Evolutionary conservation across 2,797 vertebrate genomes (phyloP).

Genomic region (Hemibagrus guttatus): DNA sequence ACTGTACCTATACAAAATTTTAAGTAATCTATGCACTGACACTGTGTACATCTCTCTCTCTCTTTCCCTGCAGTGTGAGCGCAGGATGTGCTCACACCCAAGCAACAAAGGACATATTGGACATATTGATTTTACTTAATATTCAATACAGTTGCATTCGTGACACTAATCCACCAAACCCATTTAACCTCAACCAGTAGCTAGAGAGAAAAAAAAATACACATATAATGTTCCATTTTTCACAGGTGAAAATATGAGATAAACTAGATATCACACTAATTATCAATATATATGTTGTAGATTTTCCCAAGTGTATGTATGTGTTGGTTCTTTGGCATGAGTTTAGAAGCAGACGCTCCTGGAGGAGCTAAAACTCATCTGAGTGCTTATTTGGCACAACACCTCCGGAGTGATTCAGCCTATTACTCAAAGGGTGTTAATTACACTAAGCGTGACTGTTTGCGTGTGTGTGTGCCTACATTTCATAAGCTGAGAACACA

Average conservation of each 20-base stretch:
- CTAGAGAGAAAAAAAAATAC: not conserved
- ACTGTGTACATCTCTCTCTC: not conserved
- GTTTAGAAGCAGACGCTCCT: conserved; percentile 50
- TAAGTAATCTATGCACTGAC: not conserved
- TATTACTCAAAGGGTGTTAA: conserved; percentile 61
- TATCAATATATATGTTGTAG: conserved; percentile 29
- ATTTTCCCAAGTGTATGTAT: conserved; percentile 9
- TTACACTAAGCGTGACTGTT: conserved; percentile 50
- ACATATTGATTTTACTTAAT: conserved; percentile 17
- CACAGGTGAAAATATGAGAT: not conserved
- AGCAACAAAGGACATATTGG: not conserved
- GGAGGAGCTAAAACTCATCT: conserved; percentile 51
- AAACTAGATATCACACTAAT: not conserved
- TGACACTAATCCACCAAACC: not conserved
- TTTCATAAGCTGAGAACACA: conserved; percentile 38
- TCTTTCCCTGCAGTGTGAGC: too few relatives aligned
- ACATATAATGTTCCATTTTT: not conserved
- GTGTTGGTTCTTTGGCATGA: conserved; percentile 43
- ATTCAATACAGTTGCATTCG: not conserved
- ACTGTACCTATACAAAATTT: not conserved
- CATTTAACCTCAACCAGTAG: not conserved
- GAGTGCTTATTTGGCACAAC: conserved; percentile 57
- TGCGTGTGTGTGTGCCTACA: conserved; percentile 32
- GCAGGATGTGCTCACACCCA: not conserved
- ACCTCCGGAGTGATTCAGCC: conserved; percentile 54